These are phyloP conservation scores for Crotalus viridis DNA, from an alignment of 2,113 vertebrate genomes.

Conservation along the genomic window DNA sequence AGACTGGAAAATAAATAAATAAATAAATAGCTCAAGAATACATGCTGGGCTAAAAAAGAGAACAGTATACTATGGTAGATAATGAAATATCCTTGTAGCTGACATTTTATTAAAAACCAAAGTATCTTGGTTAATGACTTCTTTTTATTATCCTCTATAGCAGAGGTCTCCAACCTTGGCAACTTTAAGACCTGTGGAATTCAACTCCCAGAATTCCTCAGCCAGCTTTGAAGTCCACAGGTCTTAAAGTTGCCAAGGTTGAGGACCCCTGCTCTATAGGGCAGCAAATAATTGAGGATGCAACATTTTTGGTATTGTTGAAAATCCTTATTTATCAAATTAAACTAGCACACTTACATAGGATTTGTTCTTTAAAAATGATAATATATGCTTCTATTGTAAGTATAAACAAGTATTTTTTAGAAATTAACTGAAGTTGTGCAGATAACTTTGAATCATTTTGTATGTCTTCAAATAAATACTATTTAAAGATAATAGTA, in stretches of 20 bases:
- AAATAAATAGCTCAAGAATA: neutral
- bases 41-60: neutral
- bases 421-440: neutral
- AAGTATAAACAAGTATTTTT: neutral
- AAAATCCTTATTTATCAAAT: neutral
- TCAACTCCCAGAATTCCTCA: too few species aligned
- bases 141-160: neutral
- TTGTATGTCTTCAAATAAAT: neutral
- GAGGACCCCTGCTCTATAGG: neutral
- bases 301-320: neutral
- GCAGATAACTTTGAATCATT: neutral
- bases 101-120: neutral
- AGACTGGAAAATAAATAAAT: neutral
- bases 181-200: too few species aligned
- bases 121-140: neutral
- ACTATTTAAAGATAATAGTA: too few species aligned
- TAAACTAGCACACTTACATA: neutral
- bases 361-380: neutral
- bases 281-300: neutral
- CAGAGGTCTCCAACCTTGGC: too few species aligned
- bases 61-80: neutral
- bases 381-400: neutral
- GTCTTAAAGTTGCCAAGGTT: too few species aligned
- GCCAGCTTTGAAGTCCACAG: too few species aligned
- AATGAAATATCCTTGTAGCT: neutral